Base-by-base conservation (phyloP, 2,113 vertebrate species). In the Oophaga pumilio region DNA sequence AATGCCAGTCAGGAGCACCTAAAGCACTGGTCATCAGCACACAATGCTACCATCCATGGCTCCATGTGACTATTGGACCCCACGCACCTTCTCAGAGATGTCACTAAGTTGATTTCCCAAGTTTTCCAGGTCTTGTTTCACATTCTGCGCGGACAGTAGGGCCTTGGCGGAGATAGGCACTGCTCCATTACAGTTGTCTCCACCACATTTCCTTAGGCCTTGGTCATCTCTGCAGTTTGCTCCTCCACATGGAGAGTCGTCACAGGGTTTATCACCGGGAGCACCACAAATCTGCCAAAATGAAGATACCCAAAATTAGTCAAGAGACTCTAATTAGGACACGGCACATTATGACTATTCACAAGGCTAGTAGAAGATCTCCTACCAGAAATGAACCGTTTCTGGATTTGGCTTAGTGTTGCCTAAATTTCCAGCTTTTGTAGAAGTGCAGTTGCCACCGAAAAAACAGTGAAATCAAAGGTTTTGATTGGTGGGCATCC, bases 201-300 rank as follows among this genome's bases (percentile, higher is more conserved):
- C 94, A 50, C 95, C 96, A 0, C 97, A 98, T 0, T 10, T 91
- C 15, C 80, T 91, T 1, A 76, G 89, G 10, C 95, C 95, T 0
- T 0, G 22, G 0, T 89, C 14, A 64, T 96, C 94, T 33, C 24
- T 91, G 90, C 97, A 98, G 85, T 95, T 93, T 0, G 95, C 94
- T 12, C 96, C 97, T 14, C 97, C 96, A 0, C 96, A 98, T 1
- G 43, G 74, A 0, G 93, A 91, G 1, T 93, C 82, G 2, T 91
- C 22, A 1, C 96, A 97, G 78, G 89, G 94, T 84, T 0, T 83
- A 60, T 91, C 79, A 80, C 90, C 94, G 89, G 0, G 52, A 0
- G 60, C 89, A 8, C 90, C 92, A 17, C 92, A 94, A 24, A 94
- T 90, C 94, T 94, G 56, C 87, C 12, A 4, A 43, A 76, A 79